Conservation (phyloP, 92 coral and sea anemone species). For the Palythoa caribaeorum region DNA sequence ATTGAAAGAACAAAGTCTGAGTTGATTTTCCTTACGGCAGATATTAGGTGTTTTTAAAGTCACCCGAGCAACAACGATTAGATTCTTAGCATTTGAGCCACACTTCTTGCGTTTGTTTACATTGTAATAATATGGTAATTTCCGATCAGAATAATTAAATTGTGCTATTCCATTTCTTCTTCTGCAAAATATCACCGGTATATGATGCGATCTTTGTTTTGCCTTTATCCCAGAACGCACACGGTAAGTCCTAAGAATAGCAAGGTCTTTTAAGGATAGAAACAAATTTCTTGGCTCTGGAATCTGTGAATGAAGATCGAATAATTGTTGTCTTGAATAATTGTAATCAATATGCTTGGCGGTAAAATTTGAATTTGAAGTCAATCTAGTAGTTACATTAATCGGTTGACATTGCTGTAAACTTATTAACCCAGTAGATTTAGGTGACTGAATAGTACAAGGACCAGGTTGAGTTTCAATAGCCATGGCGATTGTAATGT, state of each 20-base stretch:
- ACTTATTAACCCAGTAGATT: not conserved
- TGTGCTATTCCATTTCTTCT: conserved; percentile 14
- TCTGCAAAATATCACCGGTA: conserved; percentile 47
- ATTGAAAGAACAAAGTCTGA: conserved; percentile 28
- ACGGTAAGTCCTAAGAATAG: conserved; percentile 39
- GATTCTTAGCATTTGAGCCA: conserved; percentile 14
- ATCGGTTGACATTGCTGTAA: conserved; percentile 24
- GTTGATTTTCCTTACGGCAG: not conserved
- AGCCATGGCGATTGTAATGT: not conserved
- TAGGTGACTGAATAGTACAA: not conserved
- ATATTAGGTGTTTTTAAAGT: conserved; percentile 5
- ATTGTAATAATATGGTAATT: conserved; percentile 50
- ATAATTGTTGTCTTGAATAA: conserved; percentile 32
- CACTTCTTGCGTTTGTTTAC: conserved; percentile 33
- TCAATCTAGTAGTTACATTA: conserved; percentile 38
- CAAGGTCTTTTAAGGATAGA: conserved; percentile 51
- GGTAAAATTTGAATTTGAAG: conserved; percentile 40
- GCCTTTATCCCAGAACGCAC: conserved; percentile 50
- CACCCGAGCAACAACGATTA: conserved; percentile 5
- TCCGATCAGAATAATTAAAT: conserved; percentile 54
- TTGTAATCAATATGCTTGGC: conserved; percentile 41
- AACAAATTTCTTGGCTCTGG: conserved; percentile 49
- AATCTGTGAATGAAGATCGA: conserved; percentile 12
- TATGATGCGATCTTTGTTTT: conserved; percentile 20
- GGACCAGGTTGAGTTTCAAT: conserved; percentile 25